Evolutionary conservation across 2,888 invertebrate genomes (phyloP), one percentile per base, ranked within the genome.

Genomic region (Aspidiotus destructor): DNA sequence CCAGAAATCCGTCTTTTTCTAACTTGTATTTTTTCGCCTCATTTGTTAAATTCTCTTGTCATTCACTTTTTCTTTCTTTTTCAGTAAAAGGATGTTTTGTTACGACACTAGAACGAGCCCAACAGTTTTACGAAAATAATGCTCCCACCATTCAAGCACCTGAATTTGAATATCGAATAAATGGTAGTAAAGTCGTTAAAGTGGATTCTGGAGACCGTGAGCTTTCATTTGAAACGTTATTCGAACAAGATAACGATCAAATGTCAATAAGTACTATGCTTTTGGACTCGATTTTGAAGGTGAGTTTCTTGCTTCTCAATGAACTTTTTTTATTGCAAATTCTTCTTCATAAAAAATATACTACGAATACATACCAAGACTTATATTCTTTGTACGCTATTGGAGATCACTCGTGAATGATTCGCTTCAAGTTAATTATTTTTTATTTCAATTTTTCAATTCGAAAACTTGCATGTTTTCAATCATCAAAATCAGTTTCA

Each of bases 31-130:
- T 28, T 28, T 28, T 28, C 28, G 2, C 5, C 28, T 28, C 28
- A 28, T 28, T 28, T 28, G 28, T 28, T 28, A 28, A 28, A 28
- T 28, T 28, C 28, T 1, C 28, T 5, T 28, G 28, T 28, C 28
- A 5, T 28, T 28, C 5, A 28, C 28, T 28, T n/a, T 63, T 60
- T 70, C 17, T 69, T 68, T 70, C 63, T 67, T 68, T 72, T 70
- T 75, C 79, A 85, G 89, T 91, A 16, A 84, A 92, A 72, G 86
- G 89, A 17, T 95, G 95, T 77, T 93, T 96, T 80, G 91, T 94
- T 15, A 89, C 90, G 2, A 86, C 83, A 44, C 81, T 85, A 48
- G 83, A 84, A 64, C 82, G 93, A 73, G 86, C 89, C 1, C 79
- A 83, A 73, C 75, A 76, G 60, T 76, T 79, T 1, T 76, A 77